Conservation (phyloP, 2,797 vertebrate genomes). For the Sylvia borin region DNA sequence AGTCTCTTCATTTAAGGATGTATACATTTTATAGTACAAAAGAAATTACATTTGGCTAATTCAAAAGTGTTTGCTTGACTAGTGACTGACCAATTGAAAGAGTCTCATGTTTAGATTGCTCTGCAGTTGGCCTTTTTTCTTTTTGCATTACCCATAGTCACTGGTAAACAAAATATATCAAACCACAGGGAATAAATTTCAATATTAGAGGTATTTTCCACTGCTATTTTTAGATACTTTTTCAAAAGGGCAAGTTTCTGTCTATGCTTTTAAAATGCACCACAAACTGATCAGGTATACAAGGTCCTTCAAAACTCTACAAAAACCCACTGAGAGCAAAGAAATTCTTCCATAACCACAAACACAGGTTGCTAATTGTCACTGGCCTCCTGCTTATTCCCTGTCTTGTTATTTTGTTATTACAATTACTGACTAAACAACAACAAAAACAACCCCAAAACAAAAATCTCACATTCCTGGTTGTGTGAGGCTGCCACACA, state of each 20-base stretch:
- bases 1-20: not conserved
- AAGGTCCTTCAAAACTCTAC: not conserved
- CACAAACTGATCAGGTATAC: not conserved
- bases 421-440: not conserved
- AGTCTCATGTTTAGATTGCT: not conserved
- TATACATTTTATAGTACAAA: not conserved
- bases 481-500: accelerated
- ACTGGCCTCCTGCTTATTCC: not conserved
- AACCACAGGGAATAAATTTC: not conserved
- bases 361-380: not conserved
- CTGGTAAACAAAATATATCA: not conserved
- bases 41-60: not conserved
- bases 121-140: not conserved
- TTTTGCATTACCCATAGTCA: not conserved
- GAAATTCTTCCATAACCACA: not conserved
- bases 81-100: not conserved
- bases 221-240: not conserved
- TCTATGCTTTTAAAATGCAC: not conserved
- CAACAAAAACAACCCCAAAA: not conserved
- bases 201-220: not conserved
- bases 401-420: not conserved
- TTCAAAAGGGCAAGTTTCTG: not conserved
- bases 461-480: not conserved
- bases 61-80: not conserved
- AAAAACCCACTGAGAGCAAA: not conserved